phyloP scores from a whole-genome alignment of 2,113 vertebrate species.

The Protobothrops flavoviridis region DNA sequence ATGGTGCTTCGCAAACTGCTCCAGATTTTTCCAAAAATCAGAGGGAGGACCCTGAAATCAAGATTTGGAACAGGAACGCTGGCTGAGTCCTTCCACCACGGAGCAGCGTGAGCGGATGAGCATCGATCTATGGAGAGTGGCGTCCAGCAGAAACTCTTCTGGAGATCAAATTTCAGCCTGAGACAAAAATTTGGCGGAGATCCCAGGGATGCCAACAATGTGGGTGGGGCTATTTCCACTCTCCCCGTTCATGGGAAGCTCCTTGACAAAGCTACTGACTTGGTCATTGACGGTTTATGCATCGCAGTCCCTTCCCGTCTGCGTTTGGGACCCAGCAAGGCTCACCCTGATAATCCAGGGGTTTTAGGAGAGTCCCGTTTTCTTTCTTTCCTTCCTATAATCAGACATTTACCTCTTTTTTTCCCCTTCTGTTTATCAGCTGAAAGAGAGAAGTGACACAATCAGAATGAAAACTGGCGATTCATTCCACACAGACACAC shows the following conservation, averaged over 20 bases:
- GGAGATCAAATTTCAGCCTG: background rate
- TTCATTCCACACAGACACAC: background rate
- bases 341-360: background rate
- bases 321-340: background rate
- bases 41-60: background rate
- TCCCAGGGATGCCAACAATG: background rate
- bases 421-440: background rate
- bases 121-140: background rate
- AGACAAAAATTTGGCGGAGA: background rate
- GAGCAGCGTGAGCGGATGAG: background rate
- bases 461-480: background rate
- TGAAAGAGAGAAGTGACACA: background rate
- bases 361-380: background rate
- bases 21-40: background rate
- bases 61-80: background rate
- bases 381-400: background rate
- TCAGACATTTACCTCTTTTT: background rate
- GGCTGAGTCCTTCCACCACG: background rate
- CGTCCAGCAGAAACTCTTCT: background rate
- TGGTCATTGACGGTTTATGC: background rate
- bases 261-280: no score
- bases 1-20: conserved; percentile 1
- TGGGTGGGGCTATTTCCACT: background rate
- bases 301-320: background rate
- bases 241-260: background rate